A percentile compares a stretch with the other conserved stretches of the same genome.
Evolutionary conservation across 2,797 vertebrate species (phyloP).

Genomic region (Platalea minor): DNA sequence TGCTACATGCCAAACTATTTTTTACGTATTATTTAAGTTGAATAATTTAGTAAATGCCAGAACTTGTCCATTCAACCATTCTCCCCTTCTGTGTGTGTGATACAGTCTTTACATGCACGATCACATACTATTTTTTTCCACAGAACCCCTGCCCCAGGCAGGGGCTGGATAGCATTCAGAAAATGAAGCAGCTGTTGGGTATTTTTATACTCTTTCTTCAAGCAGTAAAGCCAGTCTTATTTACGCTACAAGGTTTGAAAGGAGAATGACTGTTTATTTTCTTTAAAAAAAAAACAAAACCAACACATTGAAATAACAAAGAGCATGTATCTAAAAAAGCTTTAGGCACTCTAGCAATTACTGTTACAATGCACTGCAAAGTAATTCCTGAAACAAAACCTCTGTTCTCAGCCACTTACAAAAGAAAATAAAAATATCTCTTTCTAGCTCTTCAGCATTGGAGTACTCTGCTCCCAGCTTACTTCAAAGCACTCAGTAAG

Average conservation of each 20-base stretch:
- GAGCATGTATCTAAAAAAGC: neutral
- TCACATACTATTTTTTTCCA: neutral
- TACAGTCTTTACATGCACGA: neutral
- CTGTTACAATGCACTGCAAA: neutral
- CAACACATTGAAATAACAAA: neutral
- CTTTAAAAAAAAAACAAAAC: neutral
- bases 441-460: neutral
- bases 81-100: neutral
- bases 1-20: neutral
- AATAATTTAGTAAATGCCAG: neutral
- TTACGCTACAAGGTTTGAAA: neutral
- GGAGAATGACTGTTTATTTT: conserved; percentile 13
- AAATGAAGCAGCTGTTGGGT: conserved; percentile 17
- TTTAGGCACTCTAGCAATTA: conserved; percentile 4
- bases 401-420: neutral
- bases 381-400: conserved; percentile 2
- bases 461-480: neutral
- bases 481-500: neutral
- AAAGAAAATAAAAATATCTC: neutral
- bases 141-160: neutral
- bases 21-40: neutral
- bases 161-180: neutral
- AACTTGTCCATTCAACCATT: neutral
- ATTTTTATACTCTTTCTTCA: conserved; percentile 24
- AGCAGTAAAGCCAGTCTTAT: neutral